Conservation (phyloP, 2,888 invertebrate genomes). For the Cyrtodaria siliqua region DNA sequence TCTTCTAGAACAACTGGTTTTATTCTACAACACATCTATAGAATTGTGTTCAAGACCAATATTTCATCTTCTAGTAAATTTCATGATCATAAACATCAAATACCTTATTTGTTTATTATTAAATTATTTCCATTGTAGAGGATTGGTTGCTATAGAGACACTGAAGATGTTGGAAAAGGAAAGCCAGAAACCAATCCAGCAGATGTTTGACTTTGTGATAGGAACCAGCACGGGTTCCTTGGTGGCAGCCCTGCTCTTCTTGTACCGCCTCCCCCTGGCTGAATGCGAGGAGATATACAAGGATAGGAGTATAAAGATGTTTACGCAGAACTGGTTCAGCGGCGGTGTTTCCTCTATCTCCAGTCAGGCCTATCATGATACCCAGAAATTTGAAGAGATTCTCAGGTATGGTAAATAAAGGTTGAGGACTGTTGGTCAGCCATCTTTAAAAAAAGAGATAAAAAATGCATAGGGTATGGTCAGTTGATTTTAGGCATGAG, state of each 20-base stretch:
- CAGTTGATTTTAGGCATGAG: too few relatives aligned
- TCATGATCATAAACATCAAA: too few relatives aligned
- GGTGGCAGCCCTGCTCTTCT: constrained; percentile 78
- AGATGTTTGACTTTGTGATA: constrained; percentile 94
- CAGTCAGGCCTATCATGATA: constrained; percentile 92
- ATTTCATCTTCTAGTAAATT: too few relatives aligned
- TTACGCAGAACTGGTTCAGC: constrained; percentile 89
- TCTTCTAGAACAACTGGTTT: too few relatives aligned
- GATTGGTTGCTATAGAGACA: constrained; percentile 94
- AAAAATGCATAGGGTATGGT: too few relatives aligned
- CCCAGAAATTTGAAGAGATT: constrained; percentile 92
- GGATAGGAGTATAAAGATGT: constrained; percentile 87
- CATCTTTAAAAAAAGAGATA: too few relatives aligned
- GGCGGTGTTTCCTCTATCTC: constrained; percentile 91
- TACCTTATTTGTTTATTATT: too few relatives aligned
- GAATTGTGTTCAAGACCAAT: too few relatives aligned
- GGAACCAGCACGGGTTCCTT: constrained; percentile 88
- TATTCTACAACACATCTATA: too few relatives aligned
- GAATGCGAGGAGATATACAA: constrained; percentile 88
- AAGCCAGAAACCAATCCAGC: constrained; percentile 88
- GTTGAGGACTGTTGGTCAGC: too few relatives aligned
- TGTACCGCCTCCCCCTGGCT: constrained; percentile 86
- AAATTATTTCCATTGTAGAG: constrained; percentile 88
- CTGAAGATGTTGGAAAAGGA: constrained; percentile 91
- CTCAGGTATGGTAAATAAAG: constrained; percentile 87